Evolutionary conservation across 2,797 vertebrate genomes (phyloP).

Genomic region (Mormyrops boulengeri): DNA sequence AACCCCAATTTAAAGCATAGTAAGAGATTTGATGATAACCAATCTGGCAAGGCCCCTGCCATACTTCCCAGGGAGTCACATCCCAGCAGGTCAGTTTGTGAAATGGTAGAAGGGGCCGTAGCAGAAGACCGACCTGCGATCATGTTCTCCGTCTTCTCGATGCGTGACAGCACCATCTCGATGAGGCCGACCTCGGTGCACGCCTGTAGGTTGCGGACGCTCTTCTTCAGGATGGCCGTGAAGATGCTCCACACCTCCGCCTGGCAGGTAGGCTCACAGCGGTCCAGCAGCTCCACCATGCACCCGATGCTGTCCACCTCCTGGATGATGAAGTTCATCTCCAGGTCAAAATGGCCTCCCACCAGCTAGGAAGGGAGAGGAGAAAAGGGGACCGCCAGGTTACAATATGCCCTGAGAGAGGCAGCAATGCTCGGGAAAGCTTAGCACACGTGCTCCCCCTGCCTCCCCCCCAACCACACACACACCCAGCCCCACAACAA

Average conservation of each 20-base stretch:
- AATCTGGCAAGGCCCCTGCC: background rate
- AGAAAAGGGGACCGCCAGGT: background rate
- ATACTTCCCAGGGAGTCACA: background rate
- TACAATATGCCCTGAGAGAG: background rate
- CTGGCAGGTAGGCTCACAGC: conserved; percentile 86
- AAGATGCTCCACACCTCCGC: conserved; percentile 98
- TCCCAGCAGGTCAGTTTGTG: background rate
- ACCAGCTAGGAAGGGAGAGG: conserved; percentile 69
- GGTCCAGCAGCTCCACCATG: conserved; percentile 91
- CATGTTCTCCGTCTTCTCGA: conserved; percentile 80
- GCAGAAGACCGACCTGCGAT: conserved; percentile 77
- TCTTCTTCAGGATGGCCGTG: conserved; percentile 93
- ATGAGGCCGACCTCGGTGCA: conserved; percentile 89
- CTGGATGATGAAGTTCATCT: conserved; percentile 99
- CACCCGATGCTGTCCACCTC: conserved; percentile 86
- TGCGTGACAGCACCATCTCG: conserved; percentile 75
- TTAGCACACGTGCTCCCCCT: background rate
- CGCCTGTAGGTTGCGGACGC: conserved; percentile 84
- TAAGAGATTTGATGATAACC: background rate
- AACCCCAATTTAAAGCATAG: background rate
- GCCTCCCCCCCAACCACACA: background rate
- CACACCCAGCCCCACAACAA: background rate
- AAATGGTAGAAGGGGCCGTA: conserved; percentile 15
- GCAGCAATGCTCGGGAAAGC: background rate
- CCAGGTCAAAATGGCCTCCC: conserved; percentile 90